phyloP scores from a whole-genome alignment of 2,888 invertebrate species.

The Pyrrhosoma nymphula region DNA sequence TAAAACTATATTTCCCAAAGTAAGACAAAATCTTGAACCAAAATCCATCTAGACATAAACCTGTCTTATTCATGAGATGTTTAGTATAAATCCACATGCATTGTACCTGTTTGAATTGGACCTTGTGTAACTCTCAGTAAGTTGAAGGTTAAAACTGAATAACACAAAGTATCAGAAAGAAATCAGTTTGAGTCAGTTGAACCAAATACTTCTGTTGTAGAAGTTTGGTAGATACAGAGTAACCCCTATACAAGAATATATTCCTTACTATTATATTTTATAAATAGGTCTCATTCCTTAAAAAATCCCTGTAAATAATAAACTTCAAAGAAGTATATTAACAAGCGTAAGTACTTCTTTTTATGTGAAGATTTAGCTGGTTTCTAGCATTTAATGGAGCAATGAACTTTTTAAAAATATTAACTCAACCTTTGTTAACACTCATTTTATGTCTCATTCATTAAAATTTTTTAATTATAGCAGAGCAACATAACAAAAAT shows the following conservation, averaged over 20 bases:
- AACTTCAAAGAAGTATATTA: neutral
- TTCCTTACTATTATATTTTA: neutral
- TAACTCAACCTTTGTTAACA: neutral
- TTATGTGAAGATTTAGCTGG: neutral
- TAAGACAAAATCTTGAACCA: neutral
- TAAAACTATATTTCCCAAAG: neutral
- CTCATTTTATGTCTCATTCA: neutral
- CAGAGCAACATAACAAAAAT: neutral
- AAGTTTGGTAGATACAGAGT: neutral
- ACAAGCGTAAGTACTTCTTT: neutral
- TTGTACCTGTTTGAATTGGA: slow-evolving; percentile 32
- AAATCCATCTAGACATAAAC: slow-evolving; percentile 8
- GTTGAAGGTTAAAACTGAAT: neutral
- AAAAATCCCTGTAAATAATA: slow-evolving; percentile 36
- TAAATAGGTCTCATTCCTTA: slow-evolving; percentile 10
- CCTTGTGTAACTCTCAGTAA: neutral
- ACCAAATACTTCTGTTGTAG: neutral
- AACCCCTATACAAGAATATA: slow-evolving; percentile 25
- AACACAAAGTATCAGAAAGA: neutral
- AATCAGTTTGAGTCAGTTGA: slow-evolving; percentile 3
- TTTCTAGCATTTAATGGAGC: neutral
- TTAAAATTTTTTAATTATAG: neutral
- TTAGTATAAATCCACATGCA: slow-evolving; percentile 9
- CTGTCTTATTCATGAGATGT: slow-evolving; percentile 8
- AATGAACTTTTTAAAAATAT: neutral